Evolutionary conservation across 2,797 vertebrate species (phyloP).

Genomic region (Coregonus suidteri): DNA sequence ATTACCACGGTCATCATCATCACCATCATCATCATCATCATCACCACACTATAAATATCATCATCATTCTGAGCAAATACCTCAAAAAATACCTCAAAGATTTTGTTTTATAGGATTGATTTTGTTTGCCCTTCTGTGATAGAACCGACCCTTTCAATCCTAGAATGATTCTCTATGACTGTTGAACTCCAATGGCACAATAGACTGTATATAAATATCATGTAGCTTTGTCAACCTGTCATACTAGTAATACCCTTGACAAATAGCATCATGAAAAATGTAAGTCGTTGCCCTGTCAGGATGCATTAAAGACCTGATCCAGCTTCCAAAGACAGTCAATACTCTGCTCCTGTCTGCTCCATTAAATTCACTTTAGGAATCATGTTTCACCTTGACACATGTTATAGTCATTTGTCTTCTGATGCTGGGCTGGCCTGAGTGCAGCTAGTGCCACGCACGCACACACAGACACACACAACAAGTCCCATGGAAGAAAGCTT

Average conservation of each 20-base stretch:
- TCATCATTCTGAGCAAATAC: neutral
- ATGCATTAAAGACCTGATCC: constrained; percentile 59
- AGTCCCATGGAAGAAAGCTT: neutral
- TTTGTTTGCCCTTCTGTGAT: constrained; percentile 22
- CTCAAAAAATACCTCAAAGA: neutral
- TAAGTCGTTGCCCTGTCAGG: constrained; percentile 51
- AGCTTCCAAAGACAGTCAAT: constrained; percentile 55
- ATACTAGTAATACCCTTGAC: constrained; percentile 49
- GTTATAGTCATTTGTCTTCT: constrained; percentile 40
- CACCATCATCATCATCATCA: constrained; percentile 3
- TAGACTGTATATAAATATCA: constrained; percentile 50
- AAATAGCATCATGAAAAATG: constrained; percentile 63
- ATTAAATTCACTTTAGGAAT: constrained; percentile 60
- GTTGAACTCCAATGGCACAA: constrained; percentile 23
- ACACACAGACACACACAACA: neutral
- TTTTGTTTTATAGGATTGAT: constrained; percentile 36
- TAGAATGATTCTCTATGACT: constrained; percentile 43
- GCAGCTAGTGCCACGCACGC: constrained; percentile 13
- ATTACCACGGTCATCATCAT: neutral
- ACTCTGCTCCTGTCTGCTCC: constrained; percentile 37
- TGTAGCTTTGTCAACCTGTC: constrained; percentile 51
- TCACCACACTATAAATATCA: neutral
- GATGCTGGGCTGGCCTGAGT: constrained; percentile 22
- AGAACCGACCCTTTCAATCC: constrained; percentile 19
- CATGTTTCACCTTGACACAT: constrained; percentile 55